These are phyloP conservation scores for Holacanthus passer DNA, from an alignment of 2,113 vertebrate genomes.

Conservation along the genomic window DNA sequence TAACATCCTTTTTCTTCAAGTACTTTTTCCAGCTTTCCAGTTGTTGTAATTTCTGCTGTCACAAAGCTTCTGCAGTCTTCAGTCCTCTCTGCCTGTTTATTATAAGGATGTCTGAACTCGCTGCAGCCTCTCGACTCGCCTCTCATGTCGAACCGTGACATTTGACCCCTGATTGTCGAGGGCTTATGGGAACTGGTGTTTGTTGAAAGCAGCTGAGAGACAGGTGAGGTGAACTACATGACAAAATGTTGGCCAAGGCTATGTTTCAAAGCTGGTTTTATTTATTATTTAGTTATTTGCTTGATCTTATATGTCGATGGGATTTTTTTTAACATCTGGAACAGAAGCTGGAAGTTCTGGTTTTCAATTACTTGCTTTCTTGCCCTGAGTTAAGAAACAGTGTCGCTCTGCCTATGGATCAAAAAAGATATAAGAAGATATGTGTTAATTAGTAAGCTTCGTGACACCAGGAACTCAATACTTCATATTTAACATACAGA, in stretches of 20 bases:
- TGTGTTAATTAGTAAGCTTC: not conserved
- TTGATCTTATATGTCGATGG: not conserved
- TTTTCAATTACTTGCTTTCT: not conserved
- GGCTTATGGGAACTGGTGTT: not conserved
- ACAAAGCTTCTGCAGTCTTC: not conserved
- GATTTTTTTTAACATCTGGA: not conserved
- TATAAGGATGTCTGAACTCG: too few species aligned
- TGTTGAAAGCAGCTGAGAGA: not conserved
- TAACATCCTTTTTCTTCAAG: not conserved
- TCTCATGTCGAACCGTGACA: not conserved
- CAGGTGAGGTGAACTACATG: not conserved
- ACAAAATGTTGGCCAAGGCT: not conserved
- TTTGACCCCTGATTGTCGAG: not conserved
- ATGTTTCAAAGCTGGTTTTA: not conserved
- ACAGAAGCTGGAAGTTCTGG: not conserved
- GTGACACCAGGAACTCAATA: too few species aligned
- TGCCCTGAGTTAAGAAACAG: not conserved
- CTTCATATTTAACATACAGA: not conserved
- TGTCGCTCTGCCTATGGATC: not conserved
- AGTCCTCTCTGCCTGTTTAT: not conserved
- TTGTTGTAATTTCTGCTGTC: not conserved
- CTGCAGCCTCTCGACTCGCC: not conserved
- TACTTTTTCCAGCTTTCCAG: not conserved
- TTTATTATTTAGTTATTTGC: not conserved
- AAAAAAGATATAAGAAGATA: not conserved